Evolutionary conservation across 2,113 vertebrate species (phyloP).

Genomic region (Lepus timidus): DNA sequence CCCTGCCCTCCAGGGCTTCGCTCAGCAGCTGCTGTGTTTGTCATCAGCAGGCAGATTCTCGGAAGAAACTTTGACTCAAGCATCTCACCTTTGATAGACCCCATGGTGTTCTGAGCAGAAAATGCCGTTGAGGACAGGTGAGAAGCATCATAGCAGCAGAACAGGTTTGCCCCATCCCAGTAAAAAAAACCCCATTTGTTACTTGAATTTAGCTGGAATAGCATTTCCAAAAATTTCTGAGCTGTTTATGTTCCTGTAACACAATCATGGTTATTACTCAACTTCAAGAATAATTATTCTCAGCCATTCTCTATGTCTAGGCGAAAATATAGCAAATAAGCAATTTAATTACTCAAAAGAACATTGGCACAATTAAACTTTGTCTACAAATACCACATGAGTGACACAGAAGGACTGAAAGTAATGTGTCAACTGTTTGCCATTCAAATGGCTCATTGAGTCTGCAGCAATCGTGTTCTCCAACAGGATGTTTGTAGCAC

Average conservation of each 20-base stretch:
- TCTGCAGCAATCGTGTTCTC: neutral
- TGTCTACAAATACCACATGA: conserved; percentile 50
- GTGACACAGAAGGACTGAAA: conserved; percentile 40
- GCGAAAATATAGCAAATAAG: conserved; percentile 47
- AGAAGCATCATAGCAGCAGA: neutral
- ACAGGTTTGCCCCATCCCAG: neutral
- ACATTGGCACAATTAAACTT: conserved; percentile 52
- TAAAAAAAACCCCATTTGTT: conserved; percentile 41
- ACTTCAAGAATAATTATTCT: conserved; percentile 69
- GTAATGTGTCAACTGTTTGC: conserved; percentile 20
- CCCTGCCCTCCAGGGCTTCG: neutral
- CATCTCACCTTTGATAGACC: neutral
- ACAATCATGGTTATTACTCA: conserved; percentile 59
- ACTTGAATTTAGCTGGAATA: conserved; percentile 61
- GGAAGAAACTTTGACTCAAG: conserved; percentile 26
- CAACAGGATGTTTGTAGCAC: conserved; percentile 41
- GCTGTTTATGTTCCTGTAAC: conserved; percentile 42
- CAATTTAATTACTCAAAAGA: conserved; percentile 69
- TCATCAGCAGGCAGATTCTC: conserved; percentile 6
- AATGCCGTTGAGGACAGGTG: conserved; percentile 28
- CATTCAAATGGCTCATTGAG: conserved; percentile 50
- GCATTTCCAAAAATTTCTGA: conserved; percentile 15
- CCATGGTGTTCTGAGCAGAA: conserved; percentile 19
- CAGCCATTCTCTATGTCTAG: conserved; percentile 43
- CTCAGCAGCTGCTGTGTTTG: neutral